Evolutionary conservation across 2,888 invertebrate genomes (phyloP), one percentile per base, ranked within the genome.

Genomic region (Theretra japonica): DNA sequence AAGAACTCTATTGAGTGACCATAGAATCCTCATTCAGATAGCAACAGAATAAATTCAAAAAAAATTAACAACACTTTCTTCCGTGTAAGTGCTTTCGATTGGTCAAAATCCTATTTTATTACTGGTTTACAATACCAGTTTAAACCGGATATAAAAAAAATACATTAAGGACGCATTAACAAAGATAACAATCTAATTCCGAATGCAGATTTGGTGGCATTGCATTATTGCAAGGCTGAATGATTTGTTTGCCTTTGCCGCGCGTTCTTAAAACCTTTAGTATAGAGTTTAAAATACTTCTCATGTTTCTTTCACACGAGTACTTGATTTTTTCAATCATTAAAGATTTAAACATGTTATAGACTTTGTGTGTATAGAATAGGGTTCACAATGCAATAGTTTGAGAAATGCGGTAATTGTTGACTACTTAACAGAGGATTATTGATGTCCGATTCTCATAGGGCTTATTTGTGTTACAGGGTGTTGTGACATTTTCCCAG

Each of bases 121-220:
- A 74, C 73, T 73, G 71, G 74, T 62, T 71, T 33, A 82, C 77
- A 78, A 79, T 80, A 77, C 79, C 72, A 76, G 76, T 76, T 74
- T 74, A 74, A 82, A 80, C 85, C 85, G 83, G 85, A 84, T 83
- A 83, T 78, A 76, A 76, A 69, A 71, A 86, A 86, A 83, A 79
- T 81, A 81, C 83, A 87, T 88, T 88, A 82, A 83, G 79, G 80
- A 77, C 82, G 86, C 77, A 88, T 89, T 90, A 88, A 79, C 75
- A 70, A 73, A 87, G 93, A 94, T 94, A 91, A 90, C 87, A 85
- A 93, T 93, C 92, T 90, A 88, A 90, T 90, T 83, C 85, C 82
- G 84, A 89, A 88, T 89, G 88, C 87, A 89, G 89, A 90, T 90
- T 87, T 86, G 83, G 78, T 78, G 81, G 83, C 82, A 86, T 86